Evolutionary conservation across 2,888 invertebrate genomes (phyloP).

Genomic region (Sesia bembeciformis): DNA sequence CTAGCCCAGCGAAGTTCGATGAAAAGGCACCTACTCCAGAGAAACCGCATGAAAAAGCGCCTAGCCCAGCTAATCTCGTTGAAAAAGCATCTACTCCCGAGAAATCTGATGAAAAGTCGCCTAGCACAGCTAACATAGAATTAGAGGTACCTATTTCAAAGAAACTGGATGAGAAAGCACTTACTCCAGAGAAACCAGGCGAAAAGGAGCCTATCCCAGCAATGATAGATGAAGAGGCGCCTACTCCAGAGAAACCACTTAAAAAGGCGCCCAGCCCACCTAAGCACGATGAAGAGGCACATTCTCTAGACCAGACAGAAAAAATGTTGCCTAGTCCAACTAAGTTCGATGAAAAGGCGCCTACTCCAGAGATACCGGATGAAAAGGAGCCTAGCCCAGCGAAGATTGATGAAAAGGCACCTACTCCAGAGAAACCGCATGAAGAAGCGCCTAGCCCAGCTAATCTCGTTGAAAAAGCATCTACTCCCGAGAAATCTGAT

Average conservation of each 20-base stretch:
- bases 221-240: neutral
- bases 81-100: neutral
- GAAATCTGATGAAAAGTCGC: neutral
- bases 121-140: neutral
- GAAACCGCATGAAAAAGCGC: slow-evolving; percentile 2
- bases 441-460: neutral
- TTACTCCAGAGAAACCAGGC: neutral
- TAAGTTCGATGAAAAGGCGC: neutral
- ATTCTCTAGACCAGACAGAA: too few relatives aligned
- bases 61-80: neutral
- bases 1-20: neutral
- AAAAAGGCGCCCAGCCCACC: too few relatives aligned
- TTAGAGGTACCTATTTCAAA: neutral
- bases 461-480: neutral
- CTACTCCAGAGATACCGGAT: neutral
- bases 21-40: neutral
- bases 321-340: neutral
- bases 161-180: neutral
- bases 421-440: neutral
- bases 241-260: too few relatives aligned
- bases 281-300: too few relatives aligned
- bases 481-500: neutral
- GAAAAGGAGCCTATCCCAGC: neutral
- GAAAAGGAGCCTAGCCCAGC: neutral
- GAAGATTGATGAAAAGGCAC: neutral